Base-by-base conservation (phyloP, 2,888 invertebrate genomes). In the Liodrosophila aerea region DNA sequence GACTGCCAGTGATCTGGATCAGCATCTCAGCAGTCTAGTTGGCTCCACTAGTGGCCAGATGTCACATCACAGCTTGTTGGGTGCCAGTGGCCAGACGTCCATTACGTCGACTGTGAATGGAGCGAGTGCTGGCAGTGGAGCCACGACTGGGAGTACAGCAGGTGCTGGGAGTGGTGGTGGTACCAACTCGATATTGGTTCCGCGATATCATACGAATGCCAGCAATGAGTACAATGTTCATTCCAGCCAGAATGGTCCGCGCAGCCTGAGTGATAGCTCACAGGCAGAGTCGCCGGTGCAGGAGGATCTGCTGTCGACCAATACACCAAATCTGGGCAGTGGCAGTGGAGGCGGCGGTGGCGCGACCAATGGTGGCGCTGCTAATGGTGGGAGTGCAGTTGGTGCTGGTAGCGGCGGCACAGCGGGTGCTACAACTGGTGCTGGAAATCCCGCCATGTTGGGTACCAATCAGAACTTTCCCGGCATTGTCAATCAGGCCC, bases 241-340 rank as follows among this genome's bases (percentile, higher is more conserved):
- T 72, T 88, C 90, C 30, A 91, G 93, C 74, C 91, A 93, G 69
- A 91, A 92, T 13, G 93, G 94, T 1, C 95, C 96, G 0, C 91
- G 96, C 36, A 95, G 95, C 9, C 90, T 96, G 22, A 95, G 95
- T 75, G 96, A 95, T 88, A 95, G 95, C 33, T 95, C 95, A 30
- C 94, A 95, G 64, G 95, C 95, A 2, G 95, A 95, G 86, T 95
- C 95, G 31, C 95, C 95, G 1, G 95, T 95, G 11, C 95, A 95
- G 90, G 95, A 95, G 85, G 95, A 95, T 77, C 89, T 94, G 2
- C 91, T 94, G 31, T 92, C 93, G 1, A 92, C 93, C 4, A 94
- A 93, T 82, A 92, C 93, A 1, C 92, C 93, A 4, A 92, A 93
- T 86, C 88, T 93, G 73, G 92, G 92, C 9, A 92, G 89, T 8